Percentiles rank a stretch among this genome's conserved stretches.
phyloP scores from a whole-genome alignment of 2,797 vertebrate genomes.

The Spinus olivaceus region DNA sequence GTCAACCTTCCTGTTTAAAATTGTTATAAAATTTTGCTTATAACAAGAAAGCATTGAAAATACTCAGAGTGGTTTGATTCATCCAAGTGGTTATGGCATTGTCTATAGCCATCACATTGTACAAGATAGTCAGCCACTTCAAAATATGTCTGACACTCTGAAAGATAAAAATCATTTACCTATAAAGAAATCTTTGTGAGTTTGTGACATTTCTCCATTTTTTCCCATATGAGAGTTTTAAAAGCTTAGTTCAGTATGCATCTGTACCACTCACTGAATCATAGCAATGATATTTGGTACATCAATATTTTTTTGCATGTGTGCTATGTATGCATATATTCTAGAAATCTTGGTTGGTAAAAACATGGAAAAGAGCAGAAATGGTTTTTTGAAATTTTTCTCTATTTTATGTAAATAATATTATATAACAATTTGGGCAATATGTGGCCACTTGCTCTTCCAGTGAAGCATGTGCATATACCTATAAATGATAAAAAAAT shows the following conservation, averaged over 20 bases:
- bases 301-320: neutral
- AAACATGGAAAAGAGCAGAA: neutral
- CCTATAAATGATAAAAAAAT: neutral
- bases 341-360: neutral
- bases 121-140: neutral
- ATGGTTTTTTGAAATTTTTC: fast-evolving
- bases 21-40: neutral
- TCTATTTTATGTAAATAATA: neutral
- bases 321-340: neutral
- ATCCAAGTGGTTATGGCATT: neutral
- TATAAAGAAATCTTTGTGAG: neutral
- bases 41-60: neutral
- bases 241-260: neutral
- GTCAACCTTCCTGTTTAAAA: neutral
- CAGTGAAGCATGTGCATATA: neutral
- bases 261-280: neutral
- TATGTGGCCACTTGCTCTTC: neutral
- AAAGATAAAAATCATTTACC: neutral
- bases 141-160: neutral
- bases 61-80: neutral
- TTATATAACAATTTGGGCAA: neutral
- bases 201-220: neutral
- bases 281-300: neutral
- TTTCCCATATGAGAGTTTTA: neutral
- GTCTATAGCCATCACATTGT: neutral